Conservation (phyloP, 2,888 invertebrate species). For the Euproctis similis region DNA sequence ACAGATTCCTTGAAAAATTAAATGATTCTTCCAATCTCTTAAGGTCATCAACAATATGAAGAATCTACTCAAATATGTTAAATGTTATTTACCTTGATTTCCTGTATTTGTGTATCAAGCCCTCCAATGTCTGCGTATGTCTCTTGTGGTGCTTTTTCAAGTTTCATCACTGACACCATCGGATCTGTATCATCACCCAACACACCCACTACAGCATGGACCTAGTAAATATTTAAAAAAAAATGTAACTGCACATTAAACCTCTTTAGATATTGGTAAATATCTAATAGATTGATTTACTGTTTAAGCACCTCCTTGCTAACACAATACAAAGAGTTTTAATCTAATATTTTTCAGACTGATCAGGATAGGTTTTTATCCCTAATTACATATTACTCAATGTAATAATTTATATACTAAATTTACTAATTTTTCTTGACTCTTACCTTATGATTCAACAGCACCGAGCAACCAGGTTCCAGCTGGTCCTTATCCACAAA, state of each 20-base stretch:
- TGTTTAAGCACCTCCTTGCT: too few species aligned
- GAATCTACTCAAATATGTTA: not conserved
- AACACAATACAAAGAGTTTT: too few species aligned
- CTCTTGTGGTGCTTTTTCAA: constrained; percentile 99
- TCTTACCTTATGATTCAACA: constrained; percentile 93
- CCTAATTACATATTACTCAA: too few species aligned
- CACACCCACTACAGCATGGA: constrained; percentile 99
- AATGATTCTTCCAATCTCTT: too few species aligned
- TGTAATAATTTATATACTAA: too few species aligned
- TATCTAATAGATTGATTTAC: too few species aligned
- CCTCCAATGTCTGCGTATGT: constrained; percentile 99
- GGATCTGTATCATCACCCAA: constrained; percentile 99
- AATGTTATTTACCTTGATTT: constrained; percentile 57
- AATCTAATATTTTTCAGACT: too few species aligned
- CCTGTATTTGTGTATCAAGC: constrained; percentile 94
- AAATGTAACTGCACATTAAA: too few species aligned
- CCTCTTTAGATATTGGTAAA: too few species aligned
- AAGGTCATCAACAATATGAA: too few species aligned
- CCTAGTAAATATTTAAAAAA: too few species aligned
- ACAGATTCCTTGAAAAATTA: constrained; percentile 85
- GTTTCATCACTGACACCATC: constrained; percentile 99
- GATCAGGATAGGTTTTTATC: too few species aligned
- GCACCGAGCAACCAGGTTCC: constrained; percentile 98
- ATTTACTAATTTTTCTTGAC: constrained; percentile 1
- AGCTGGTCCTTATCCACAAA: constrained; percentile 99